Base-by-base conservation (phyloP, 2,888 invertebrate genomes). In the Gisinianus flammeolus region DNA sequence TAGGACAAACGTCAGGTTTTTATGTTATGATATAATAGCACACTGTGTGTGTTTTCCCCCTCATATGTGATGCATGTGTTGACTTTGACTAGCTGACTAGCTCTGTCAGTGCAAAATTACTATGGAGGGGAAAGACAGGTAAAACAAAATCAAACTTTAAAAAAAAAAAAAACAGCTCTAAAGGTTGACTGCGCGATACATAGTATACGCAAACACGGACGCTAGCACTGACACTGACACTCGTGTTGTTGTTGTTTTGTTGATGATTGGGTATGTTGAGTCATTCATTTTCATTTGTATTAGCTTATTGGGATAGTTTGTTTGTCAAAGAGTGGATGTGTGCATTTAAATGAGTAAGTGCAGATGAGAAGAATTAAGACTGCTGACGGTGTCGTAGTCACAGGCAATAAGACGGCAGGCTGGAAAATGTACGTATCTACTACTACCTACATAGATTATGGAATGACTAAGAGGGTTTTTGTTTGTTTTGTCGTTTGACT, bases 231-330 rank as follows among this genome's bases (percentile, higher is more conserved):
- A 44, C 19, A 19, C 44, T 44, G 19, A 1, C 19, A 44, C 19
- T 19, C 44, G 12, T 44, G 44, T 35, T 35, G 35, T 44, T 44
- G 19, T 44, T 44, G 44, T 44, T 19, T 19, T 44, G 6, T 44
- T 16, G 44, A 44, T 44, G 44, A 44, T 58, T 58, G 56, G n/a
- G 10, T 30, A 0, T n/a, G 67, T 67, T 67, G 67, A 69, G 68
- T 69, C 68, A 69, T 69, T 69, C 68, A 35, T 33, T 44, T 69
- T n/a, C 22, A 16, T 69, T 24, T 26, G 66, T 66, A 66, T 66
- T 30, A 30, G 28, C 10, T 66, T 26, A 30, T 66, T 26, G 66
- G 30, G 66, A 30, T 66, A 30, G 66, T 30, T 66, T 64, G 30
- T 24, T 64, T 28, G 26, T 28, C 64, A 22, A n/a, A 24, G 64